phyloP scores from a whole-genome alignment of 2,113 vertebrate species.

The Dissostichus mawsoni region DNA sequence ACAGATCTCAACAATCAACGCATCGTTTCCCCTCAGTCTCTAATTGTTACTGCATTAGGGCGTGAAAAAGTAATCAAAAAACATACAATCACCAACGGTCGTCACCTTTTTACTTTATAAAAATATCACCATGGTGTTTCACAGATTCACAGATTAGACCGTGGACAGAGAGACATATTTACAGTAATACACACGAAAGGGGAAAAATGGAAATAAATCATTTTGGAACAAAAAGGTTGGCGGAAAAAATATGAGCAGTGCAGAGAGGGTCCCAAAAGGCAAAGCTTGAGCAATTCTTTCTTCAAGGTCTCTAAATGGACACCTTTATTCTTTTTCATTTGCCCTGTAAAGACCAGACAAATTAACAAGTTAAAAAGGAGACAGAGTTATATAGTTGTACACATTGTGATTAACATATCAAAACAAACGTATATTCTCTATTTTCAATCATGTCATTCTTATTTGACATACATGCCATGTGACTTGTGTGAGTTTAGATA shows the following conservation, averaged over 20 bases:
- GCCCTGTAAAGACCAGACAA: conserved; percentile 87
- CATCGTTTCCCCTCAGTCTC: conserved; percentile 31
- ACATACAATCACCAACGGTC: conserved; percentile 73
- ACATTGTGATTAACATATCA: not conserved
- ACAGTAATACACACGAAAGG: conserved; percentile 65
- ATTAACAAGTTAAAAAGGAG: conserved; percentile 36
- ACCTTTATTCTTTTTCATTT: conserved; percentile 88
- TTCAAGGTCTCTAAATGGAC: conserved; percentile 87
- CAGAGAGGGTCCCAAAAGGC: conserved; percentile 75
- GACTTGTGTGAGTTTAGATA: not conserved
- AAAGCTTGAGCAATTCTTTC: conserved; percentile 69
- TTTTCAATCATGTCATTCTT: not conserved
- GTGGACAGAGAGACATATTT: conserved; percentile 72
- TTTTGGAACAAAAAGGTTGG: conserved; percentile 18
- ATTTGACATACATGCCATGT: not conserved
- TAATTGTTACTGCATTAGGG: conserved; percentile 33
- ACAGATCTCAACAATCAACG: conserved; percentile 45
- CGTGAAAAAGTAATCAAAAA: conserved; percentile 61
- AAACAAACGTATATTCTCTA: not conserved
- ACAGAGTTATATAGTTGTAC: not conserved
- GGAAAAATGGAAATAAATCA: conserved; percentile 28
- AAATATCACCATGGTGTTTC: conserved; percentile 82
- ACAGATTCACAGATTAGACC: conserved; percentile 69
- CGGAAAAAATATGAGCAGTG: conserved; percentile 63
- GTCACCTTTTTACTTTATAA: conserved; percentile 79